phyloP scores from a whole-genome alignment of 2,797 vertebrate genomes.

The Muraenolepis orangiensis region DNA sequence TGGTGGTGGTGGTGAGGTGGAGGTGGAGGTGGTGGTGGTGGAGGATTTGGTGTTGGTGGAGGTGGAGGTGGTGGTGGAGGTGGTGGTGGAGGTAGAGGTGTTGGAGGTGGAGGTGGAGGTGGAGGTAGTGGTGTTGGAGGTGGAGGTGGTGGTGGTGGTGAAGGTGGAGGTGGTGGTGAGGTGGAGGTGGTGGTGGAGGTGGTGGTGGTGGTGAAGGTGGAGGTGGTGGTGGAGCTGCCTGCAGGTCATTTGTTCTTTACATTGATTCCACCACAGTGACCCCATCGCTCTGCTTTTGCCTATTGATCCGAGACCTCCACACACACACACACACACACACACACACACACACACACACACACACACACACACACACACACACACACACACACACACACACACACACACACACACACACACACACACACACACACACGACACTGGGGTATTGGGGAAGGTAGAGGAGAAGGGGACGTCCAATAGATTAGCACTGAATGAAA shows the following conservation, averaged over 20 bases:
- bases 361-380: constrained; percentile 46
- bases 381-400: constrained; percentile 34
- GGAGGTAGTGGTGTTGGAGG: no score
- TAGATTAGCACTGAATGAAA: constrained; percentile 61
- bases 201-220: no score
- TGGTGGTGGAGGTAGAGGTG: constrained; percentile 55
- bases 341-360: constrained; percentile 47
- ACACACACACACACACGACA: constrained; percentile 48
- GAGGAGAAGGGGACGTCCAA: constrained; percentile 53
- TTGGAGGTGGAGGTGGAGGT: background rate
- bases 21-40: background rate
- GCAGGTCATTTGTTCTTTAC: constrained; percentile 67
- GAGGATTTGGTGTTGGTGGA: constrained; percentile 63
- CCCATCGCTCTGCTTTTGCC: constrained; percentile 51
- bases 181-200: no score
- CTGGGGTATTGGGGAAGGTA: constrained; percentile 39
- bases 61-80: constrained; percentile 54
- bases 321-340: constrained; percentile 49
- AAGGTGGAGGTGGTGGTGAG: constrained; percentile 42
- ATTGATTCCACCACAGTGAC: constrained; percentile 63
- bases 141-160: constrained; percentile 65
- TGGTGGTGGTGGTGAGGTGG: constrained; percentile 24
- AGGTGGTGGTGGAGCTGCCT: constrained; percentile 39
- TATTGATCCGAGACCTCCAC: constrained; percentile 61
- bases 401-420: constrained; percentile 49